phyloP scores from a whole-genome alignment of 2,888 invertebrate species.

The Cistogaster globosa region DNA sequence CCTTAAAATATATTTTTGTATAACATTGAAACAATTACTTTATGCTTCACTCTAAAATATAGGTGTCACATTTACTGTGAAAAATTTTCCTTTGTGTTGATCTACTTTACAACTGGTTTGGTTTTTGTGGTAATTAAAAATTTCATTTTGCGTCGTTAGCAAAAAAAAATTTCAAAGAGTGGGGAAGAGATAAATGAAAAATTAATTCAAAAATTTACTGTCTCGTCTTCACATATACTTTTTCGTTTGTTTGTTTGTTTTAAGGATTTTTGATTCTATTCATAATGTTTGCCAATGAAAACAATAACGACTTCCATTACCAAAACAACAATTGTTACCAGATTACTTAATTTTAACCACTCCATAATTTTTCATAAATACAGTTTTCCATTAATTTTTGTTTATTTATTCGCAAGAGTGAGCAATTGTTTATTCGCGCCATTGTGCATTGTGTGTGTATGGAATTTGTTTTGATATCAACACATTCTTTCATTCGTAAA shows the following conservation, averaged over 20 bases:
- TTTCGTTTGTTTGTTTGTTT: conserved; percentile 11
- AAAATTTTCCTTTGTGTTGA: conserved; percentile 1
- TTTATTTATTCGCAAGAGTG: not conserved
- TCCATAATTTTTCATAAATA: conserved; percentile 8
- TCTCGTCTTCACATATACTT: not conserved
- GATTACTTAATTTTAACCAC: conserved; percentile 2
- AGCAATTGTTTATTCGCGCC: conserved; percentile 3
- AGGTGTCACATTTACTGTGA: not conserved
- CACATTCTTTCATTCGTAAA: not conserved
- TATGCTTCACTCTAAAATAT: not conserved
- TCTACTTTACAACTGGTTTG: not conserved
- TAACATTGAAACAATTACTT: not conserved
- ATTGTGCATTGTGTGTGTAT: conserved; percentile 7
- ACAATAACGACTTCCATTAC: not conserved
- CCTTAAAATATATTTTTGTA: conserved; percentile 1
- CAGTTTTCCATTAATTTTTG: conserved; percentile 21
- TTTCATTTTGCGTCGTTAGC: not conserved
- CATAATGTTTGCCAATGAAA: conserved; percentile 10
- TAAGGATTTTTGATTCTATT: conserved; percentile 19
- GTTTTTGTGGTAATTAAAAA: conserved; percentile 40
- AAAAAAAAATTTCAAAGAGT: not conserved
- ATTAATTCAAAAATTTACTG: not conserved
- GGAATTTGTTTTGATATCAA: conserved; percentile 3
- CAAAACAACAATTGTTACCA: not conserved
- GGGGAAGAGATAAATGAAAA: not conserved